Evolutionary conservation across 1,140 invertebrate species (phyloP).

Genomic region (honey bee (Apis mellifera)): DNA sequence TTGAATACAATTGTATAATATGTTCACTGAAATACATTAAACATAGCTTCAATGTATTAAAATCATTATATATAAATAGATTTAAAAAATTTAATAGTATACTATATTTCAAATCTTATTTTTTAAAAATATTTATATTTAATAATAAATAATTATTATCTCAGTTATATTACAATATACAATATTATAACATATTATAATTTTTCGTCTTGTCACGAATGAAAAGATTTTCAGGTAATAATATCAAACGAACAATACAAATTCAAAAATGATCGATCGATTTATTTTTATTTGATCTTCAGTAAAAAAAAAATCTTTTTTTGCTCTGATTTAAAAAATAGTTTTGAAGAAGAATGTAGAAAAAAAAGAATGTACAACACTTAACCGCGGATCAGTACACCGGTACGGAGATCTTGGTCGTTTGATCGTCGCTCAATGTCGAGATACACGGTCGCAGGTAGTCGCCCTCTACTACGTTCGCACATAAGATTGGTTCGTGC

Average conservation of each 20-base stretch:
- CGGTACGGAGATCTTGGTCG: slow-evolving; percentile 12
- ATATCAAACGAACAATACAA: no score
- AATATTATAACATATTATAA: background rate
- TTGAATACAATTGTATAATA: background rate
- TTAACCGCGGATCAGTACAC: slow-evolving; percentile 11
- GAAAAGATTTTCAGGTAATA: background rate
- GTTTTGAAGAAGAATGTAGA: no score
- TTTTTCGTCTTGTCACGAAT: background rate
- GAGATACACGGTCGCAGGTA: slow-evolving; percentile 50
- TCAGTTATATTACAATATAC: background rate
- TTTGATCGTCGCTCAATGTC: slow-evolving; percentile 43
- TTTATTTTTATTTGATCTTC: background rate
- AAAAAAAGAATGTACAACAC: background rate
- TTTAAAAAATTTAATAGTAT: background rate
- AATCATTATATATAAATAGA: background rate
- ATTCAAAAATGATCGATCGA: no score
- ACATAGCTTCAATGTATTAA: background rate
- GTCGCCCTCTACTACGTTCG: slow-evolving; percentile 45
- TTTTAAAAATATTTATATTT: background rate
- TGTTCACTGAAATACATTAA: no score
- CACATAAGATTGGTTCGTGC: slow-evolving; percentile 33
- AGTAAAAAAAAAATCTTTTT: background rate
- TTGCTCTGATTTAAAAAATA: background rate
- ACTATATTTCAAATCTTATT: background rate
- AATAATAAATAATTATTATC: background rate